phyloP scores from a whole-genome alignment of 2,888 invertebrate genomes.

The Diploptera punctata region DNA sequence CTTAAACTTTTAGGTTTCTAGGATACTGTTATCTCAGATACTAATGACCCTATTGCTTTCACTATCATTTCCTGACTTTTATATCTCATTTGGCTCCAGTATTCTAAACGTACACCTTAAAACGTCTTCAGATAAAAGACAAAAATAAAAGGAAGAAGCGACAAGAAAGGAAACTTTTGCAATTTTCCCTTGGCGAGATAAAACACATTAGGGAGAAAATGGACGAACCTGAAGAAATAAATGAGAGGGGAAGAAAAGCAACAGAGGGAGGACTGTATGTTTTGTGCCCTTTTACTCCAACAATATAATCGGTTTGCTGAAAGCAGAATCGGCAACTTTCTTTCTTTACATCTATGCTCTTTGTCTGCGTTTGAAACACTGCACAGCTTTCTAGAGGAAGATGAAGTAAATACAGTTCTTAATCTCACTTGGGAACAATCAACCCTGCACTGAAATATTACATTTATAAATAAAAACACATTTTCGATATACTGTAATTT shows the following conservation, averaged over 20 bases:
- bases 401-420: no score
- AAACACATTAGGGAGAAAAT: constrained; percentile 26
- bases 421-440: no score
- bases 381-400: no score
- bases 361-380: no score
- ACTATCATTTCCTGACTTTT: constrained; percentile 28
- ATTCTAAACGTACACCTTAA: constrained; percentile 22
- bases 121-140: constrained; percentile 26
- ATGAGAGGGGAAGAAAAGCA: constrained; percentile 12
- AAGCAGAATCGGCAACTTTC: no score
- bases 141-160: constrained; percentile 18
- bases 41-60: constrained; percentile 31
- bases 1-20: not conserved
- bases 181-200: constrained; percentile 29
- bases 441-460: no score
- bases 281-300: not conserved
- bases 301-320: no score
- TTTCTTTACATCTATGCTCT: no score
- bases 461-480: no score
- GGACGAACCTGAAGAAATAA: constrained; percentile 28
- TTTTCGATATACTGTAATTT: no score
- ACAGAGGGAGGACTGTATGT: constrained; percentile 3
- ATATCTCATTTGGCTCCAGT: constrained; percentile 23
- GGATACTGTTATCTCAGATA: constrained; percentile 22
- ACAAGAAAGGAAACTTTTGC: constrained; percentile 23